Evolutionary conservation across 2,888 invertebrate genomes (phyloP).

Genomic region (Synanthedon formicaeformis): DNA sequence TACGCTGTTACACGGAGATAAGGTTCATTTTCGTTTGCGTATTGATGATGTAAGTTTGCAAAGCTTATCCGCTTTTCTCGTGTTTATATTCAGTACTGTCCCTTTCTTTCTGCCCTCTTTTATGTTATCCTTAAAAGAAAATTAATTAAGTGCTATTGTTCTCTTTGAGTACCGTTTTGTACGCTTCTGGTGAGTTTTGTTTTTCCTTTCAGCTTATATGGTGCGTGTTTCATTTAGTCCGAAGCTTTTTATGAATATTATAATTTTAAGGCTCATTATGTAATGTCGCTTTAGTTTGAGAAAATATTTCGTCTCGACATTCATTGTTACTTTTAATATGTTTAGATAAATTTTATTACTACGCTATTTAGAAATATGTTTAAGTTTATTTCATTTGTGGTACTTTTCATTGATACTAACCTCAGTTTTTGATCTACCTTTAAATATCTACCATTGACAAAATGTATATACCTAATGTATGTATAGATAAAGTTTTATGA

Average conservation of each 20-base stretch:
- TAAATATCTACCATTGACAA: too few species aligned
- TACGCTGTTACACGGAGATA: constrained; percentile 6
- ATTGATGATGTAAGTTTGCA: constrained; percentile 22
- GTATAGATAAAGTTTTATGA: too few species aligned
- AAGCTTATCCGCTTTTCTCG: constrained; percentile 39
- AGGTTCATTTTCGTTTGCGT: constrained; percentile 12
- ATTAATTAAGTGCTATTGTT: constrained; percentile 59
- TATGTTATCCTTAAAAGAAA: constrained; percentile 47
- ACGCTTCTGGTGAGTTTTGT: constrained; percentile 24
- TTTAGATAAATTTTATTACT: too few species aligned
- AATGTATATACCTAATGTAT: too few species aligned
- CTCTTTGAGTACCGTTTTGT: constrained; percentile 37
- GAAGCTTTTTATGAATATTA: neutral
- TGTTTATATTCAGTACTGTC: constrained; percentile 36
- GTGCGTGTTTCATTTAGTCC: constrained; percentile 2
- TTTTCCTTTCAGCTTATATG: constrained; percentile 3
- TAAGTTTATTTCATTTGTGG: too few species aligned
- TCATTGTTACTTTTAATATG: too few species aligned
- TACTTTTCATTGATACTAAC: too few species aligned
- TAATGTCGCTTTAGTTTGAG: too few species aligned
- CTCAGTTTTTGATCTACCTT: too few species aligned
- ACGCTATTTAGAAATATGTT: too few species aligned
- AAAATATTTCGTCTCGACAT: too few species aligned
- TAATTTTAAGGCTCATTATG: neutral
- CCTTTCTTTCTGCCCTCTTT: constrained; percentile 36